Conservation (phyloP, 2,797 vertebrate species). For the Myotis vivesi region DNA sequence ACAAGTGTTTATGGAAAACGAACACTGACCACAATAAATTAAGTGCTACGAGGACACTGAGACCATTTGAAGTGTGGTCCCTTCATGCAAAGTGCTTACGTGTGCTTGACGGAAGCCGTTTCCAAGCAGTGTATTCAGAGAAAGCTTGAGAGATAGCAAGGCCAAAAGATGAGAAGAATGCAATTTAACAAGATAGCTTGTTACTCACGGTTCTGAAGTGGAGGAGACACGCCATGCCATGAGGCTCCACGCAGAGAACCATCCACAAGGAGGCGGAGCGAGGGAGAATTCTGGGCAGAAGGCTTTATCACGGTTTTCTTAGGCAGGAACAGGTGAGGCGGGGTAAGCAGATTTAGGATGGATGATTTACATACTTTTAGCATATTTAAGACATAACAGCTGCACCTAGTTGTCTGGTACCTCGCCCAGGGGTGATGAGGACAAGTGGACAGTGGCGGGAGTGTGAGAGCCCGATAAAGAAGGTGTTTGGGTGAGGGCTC, state of each 20-base stretch:
- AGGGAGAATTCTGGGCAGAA: too few species aligned
- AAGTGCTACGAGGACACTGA: neutral
- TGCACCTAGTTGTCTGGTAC: neutral
- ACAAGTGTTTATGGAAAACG: neutral
- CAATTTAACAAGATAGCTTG: neutral
- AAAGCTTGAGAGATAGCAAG: neutral
- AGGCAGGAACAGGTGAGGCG: neutral
- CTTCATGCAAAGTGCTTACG: neutral
- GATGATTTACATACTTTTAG: neutral
- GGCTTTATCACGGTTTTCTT: neutral
- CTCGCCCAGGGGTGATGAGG: neutral
- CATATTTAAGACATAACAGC: neutral
- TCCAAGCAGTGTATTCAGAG: neutral
- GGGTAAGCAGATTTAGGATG: neutral
- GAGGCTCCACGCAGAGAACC: rapidly evolving
- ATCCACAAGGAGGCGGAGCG: rapidly evolving
- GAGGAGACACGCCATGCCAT: rapidly evolving
- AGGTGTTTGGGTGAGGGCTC: neutral
- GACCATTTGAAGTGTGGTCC: neutral
- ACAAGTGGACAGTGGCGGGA: neutral
- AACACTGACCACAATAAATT: neutral
- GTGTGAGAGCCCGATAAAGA: neutral
- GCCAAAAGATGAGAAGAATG: neutral
- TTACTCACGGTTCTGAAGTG: neutral
- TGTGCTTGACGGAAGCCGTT: neutral